These are phyloP conservation scores for Pandemis corylana DNA, from an alignment of 2,888 invertebrate species.

Conservation along the genomic window DNA sequence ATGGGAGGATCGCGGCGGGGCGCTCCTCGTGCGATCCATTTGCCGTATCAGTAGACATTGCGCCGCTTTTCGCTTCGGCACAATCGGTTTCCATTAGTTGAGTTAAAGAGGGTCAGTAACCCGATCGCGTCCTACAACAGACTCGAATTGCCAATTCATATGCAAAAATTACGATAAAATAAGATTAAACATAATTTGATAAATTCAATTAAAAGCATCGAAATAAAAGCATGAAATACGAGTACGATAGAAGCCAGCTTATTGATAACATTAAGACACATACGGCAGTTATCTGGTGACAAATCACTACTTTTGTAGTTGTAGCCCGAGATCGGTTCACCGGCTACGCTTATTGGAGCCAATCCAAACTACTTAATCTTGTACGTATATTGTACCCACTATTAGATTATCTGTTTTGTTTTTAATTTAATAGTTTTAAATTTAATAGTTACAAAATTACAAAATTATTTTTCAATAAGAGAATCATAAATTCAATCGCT, in stretches of 20 bases:
- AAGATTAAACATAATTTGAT: neutral
- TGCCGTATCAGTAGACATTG: constrained; percentile 47
- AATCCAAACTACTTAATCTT: constrained; percentile 50
- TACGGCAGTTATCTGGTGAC: constrained; percentile 44
- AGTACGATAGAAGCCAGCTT: constrained; percentile 19
- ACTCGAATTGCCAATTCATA: constrained; percentile 16
- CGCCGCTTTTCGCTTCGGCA: constrained; percentile 41
- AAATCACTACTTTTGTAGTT: constrained; percentile 48
- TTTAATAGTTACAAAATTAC: constrained; percentile 49
- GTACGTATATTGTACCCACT: constrained; percentile 44
- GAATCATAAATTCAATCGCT: no score
- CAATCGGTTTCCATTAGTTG: constrained; percentile 46
- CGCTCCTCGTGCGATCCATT: constrained; percentile 52
- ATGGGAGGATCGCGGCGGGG: constrained; percentile 62
- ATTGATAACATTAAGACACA: neutral
- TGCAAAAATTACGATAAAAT: neutral
- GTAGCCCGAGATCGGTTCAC: constrained; percentile 46
- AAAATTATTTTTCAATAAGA: constrained; percentile 37
- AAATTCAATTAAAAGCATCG: constrained; percentile 1
- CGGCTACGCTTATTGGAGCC: constrained; percentile 47
- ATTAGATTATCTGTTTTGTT: constrained; percentile 38
- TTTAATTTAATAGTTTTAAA: constrained; percentile 48
- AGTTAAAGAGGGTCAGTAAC: constrained; percentile 39
- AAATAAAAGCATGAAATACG: neutral
- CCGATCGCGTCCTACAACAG: constrained; percentile 13